Percentiles rank a stretch among this genome's conserved stretches.
Conservation (phyloP, 2,888 invertebrate species). For the Cremastinae sp. region DNA sequence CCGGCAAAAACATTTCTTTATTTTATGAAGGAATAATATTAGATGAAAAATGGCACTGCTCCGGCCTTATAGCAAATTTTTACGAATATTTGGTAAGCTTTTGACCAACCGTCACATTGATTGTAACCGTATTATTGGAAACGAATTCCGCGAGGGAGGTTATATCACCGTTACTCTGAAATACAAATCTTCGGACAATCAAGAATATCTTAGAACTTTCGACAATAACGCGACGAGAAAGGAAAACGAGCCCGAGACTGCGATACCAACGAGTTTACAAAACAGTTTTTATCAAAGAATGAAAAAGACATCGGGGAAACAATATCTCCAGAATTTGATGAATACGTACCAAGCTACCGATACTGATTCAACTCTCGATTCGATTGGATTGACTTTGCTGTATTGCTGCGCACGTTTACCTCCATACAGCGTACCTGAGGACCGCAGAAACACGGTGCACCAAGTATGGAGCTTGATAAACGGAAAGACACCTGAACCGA, state of each 20-base stretch:
- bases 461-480: slow-evolving; percentile 82
- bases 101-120: slow-evolving; percentile 10
- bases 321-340: slow-evolving; percentile 23
- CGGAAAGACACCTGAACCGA: slow-evolving; percentile 80
- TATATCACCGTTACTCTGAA: slow-evolving; percentile 40
- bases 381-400: slow-evolving; percentile 80
- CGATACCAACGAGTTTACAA: neutral
- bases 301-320: neutral
- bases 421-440: slow-evolving; percentile 80
- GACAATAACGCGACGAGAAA: neutral
- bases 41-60: slow-evolving; percentile 58
- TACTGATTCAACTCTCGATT: neutral
- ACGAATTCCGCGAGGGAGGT: slow-evolving; percentile 31
- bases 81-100: slow-evolving; percentile 10
- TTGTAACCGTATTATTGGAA: neutral
- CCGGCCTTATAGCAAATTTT: slow-evolving; percentile 39
- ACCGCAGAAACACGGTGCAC: slow-evolving; percentile 81
- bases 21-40: too few relatives aligned
- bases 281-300: slow-evolving; percentile 3
- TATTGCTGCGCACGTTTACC: slow-evolving; percentile 83
- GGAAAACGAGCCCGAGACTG: neutral
- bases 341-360: neutral
- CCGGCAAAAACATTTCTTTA: too few relatives aligned
- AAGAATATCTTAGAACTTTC: slow-evolving; percentile 9
- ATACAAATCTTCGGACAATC: neutral